Conservation (phyloP, 1,140 invertebrate genomes). For the Parapsyche elsis region DNA sequence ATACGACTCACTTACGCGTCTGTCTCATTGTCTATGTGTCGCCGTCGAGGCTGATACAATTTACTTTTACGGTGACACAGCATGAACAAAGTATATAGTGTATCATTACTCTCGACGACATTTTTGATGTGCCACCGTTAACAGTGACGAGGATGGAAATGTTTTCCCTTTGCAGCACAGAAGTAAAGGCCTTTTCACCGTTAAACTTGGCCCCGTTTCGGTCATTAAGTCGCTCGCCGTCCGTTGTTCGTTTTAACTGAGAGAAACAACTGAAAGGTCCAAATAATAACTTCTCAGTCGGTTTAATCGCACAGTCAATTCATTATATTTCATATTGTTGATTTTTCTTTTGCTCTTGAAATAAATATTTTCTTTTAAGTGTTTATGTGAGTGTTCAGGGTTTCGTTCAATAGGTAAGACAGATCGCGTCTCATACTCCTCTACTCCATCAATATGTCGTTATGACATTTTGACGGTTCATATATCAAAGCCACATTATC, state of each 20-base stretch:
- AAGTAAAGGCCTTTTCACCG: background rate
- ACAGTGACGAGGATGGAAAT: background rate
- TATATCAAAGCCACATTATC: slow-evolving; percentile 42
- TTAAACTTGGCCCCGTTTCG: slow-evolving; percentile 19
- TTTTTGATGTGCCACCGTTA: slow-evolving; percentile 24
- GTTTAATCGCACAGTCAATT: background rate
- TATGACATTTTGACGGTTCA: slow-evolving; percentile 48
- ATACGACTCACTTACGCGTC: no score
- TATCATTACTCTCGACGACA: slow-evolving; percentile 23
- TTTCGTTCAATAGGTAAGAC: slow-evolving; percentile 14
- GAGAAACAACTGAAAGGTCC: background rate
- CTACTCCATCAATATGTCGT: slow-evolving; percentile 43
- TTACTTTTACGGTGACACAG: slow-evolving; percentile 14
- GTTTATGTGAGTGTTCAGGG: background rate
- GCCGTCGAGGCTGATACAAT: background rate
- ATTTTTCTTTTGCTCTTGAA: no score
- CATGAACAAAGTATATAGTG: slow-evolving; percentile 11
- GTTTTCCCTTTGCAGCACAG: background rate
- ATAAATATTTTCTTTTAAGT: no score
- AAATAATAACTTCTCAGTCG: background rate
- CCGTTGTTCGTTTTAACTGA: no score
- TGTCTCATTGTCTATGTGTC: no score
- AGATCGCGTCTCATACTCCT: slow-evolving; percentile 18
- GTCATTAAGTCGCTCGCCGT: slow-evolving; percentile 3
- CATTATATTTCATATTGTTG: background rate